A percentile compares a stretch with the other conserved stretches of the same genome.
Conservation (phyloP, 2,888 invertebrate species). For the Cheilosia variabilis region DNA sequence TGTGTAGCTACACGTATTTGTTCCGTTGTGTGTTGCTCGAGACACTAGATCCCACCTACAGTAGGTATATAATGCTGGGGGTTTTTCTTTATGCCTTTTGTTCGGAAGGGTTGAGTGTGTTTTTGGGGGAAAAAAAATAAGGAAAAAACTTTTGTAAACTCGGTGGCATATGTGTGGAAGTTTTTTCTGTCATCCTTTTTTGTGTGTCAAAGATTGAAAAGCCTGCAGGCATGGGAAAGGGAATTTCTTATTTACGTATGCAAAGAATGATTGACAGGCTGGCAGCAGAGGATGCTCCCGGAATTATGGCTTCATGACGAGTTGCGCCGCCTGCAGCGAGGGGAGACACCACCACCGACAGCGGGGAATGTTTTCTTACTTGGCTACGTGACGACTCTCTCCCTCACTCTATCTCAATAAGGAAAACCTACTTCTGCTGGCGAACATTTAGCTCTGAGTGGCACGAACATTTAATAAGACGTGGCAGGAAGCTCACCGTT, state of each 20-base stretch:
- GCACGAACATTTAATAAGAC: slow-evolving; percentile 75
- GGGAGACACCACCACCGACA: neutral
- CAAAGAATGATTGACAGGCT: slow-evolving; percentile 74
- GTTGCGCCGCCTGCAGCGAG: neutral
- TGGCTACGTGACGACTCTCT: slow-evolving; percentile 54
- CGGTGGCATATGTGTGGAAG: slow-evolving; percentile 65
- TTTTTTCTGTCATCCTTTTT: slow-evolving; percentile 21
- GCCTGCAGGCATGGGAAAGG: slow-evolving; percentile 23
- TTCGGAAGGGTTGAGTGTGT: slow-evolving; percentile 36
- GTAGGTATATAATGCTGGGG: slow-evolving; percentile 42
- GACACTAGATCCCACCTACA: slow-evolving; percentile 64
- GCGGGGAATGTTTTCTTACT: slow-evolving; percentile 63
- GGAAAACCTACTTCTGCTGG: neutral
- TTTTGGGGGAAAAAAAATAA: neutral
- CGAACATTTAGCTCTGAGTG: slow-evolving; percentile 39
- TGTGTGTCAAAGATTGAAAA: slow-evolving; percentile 57
- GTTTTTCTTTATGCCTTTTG: neutral
- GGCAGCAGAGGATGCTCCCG: slow-evolving; percentile 44
- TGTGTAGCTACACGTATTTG: slow-evolving; percentile 61
- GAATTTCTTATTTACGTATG: slow-evolving; percentile 71
- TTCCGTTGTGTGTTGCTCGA: slow-evolving; percentile 54
- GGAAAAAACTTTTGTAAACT: slow-evolving; percentile 56
- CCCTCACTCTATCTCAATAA: too few relatives aligned
- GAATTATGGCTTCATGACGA: slow-evolving; percentile 56
- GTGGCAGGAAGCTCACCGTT: slow-evolving; percentile 57